Conservation (phyloP, 2,113 vertebrate species). For the Oreochromis aureus region DNA sequence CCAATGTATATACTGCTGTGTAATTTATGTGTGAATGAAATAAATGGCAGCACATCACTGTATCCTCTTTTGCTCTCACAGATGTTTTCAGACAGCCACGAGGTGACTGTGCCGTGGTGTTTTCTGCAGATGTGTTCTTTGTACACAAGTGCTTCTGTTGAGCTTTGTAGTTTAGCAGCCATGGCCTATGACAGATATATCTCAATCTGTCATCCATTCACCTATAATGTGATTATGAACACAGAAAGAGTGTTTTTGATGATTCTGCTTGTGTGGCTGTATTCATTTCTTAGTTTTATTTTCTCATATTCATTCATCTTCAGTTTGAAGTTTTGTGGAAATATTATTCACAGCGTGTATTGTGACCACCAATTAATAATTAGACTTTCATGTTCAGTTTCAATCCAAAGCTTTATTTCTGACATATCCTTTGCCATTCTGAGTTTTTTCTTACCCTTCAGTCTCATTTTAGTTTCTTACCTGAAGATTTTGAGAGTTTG, state of each 20-base stretch:
- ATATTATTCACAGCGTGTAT: accelerated
- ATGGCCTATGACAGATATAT: background rate
- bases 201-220: background rate
- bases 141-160: accelerated
- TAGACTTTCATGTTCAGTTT: background rate
- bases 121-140: accelerated
- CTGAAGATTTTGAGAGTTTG: accelerated
- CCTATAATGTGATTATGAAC: accelerated
- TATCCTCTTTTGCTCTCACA: background rate
- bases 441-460: accelerated
- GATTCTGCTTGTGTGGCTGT: accelerated
- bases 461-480: accelerated
- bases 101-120: background rate
- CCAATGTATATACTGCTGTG: accelerated
- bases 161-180: accelerated
- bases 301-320: accelerated
- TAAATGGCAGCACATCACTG: accelerated
- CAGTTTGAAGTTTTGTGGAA: too few species aligned
- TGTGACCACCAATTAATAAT: too few species aligned
- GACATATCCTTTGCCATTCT: accelerated
- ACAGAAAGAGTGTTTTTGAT: too few species aligned
- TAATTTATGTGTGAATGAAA: accelerated
- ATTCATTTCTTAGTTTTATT: too few species aligned
- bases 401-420: background rate
- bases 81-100: background rate